Conservation (phyloP, 2,888 invertebrate genomes). For the Ditula angustiorana region DNA sequence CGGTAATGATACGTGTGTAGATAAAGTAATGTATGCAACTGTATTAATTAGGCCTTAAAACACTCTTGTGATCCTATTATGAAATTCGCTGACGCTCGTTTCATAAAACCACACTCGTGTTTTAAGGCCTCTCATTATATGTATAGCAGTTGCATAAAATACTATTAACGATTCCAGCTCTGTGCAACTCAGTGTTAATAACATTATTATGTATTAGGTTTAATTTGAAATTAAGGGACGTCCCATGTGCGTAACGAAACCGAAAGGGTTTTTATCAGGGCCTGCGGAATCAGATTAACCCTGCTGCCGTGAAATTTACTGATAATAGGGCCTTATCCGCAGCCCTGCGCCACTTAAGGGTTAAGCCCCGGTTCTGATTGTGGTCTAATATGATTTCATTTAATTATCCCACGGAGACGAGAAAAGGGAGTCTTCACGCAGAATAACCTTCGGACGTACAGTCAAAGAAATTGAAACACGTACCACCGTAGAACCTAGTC, state of each 20-base stretch:
- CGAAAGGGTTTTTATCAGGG: constrained; percentile 24
- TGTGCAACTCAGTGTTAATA: not conserved
- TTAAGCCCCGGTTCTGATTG: constrained; percentile 10
- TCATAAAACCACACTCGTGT: too few relatives aligned
- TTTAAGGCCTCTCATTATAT: too few relatives aligned
- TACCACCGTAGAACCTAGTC: too few relatives aligned
- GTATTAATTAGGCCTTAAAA: too few relatives aligned
- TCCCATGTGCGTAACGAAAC: constrained; percentile 3
- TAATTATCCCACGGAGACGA: not conserved
- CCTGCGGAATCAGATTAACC: constrained; percentile 24
- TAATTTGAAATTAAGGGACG: not conserved
- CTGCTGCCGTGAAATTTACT: constrained; percentile 24
- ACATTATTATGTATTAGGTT: not conserved
- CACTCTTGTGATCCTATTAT: too few relatives aligned
- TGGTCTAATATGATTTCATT: constrained; percentile 12
- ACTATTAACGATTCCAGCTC: too few relatives aligned
- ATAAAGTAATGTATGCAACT: too few relatives aligned
- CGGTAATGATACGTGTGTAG: too few relatives aligned
- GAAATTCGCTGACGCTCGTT: too few relatives aligned
- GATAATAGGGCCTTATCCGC: constrained; percentile 30
- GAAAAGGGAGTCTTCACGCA: not conserved
- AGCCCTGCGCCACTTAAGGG: constrained; percentile 6
- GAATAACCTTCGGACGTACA: too few relatives aligned
- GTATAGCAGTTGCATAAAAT: too few relatives aligned
- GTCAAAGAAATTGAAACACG: too few relatives aligned